phyloP scores from a whole-genome alignment of 2,797 vertebrate species.

The Anguilla marmorata region DNA sequence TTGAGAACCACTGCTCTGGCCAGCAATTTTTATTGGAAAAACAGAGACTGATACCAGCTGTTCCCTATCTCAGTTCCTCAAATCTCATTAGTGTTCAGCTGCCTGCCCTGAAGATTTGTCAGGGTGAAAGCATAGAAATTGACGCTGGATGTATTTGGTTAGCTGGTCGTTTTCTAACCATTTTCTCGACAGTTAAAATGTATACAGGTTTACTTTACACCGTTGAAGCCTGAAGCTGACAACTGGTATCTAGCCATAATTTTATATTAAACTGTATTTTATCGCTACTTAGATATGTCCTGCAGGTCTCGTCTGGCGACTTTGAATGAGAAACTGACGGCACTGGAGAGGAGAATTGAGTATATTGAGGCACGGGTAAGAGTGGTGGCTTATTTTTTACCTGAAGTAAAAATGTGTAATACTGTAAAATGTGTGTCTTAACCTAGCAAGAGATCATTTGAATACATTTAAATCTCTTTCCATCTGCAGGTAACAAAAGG shows the following conservation, averaged over 20 bases:
- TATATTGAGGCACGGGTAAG: constrained; percentile 95
- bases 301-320: constrained; percentile 94
- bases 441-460: background rate
- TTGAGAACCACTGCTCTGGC: background rate
- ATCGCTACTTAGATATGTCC: constrained; percentile 84
- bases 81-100: background rate
- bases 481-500: constrained; percentile 76
- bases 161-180: too few relatives aligned
- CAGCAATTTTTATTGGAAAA: too few relatives aligned
- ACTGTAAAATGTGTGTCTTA: background rate
- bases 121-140: background rate
- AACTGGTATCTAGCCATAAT: background rate
- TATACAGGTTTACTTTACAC: background rate
- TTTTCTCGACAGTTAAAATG: too few relatives aligned
- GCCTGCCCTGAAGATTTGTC: background rate
- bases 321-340: constrained; percentile 94
- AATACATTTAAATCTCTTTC: constrained; percentile 35
- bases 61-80: background rate
- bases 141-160: too few relatives aligned
- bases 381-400: background rate
- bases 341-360: constrained; percentile 92
- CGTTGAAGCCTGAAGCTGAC: background rate
- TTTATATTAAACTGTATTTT: background rate
- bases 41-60: too few relatives aligned
- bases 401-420: background rate